Evolutionary conservation across 2,797 vertebrate species (phyloP).

Genomic region (Babyrousa celebensis): DNA sequence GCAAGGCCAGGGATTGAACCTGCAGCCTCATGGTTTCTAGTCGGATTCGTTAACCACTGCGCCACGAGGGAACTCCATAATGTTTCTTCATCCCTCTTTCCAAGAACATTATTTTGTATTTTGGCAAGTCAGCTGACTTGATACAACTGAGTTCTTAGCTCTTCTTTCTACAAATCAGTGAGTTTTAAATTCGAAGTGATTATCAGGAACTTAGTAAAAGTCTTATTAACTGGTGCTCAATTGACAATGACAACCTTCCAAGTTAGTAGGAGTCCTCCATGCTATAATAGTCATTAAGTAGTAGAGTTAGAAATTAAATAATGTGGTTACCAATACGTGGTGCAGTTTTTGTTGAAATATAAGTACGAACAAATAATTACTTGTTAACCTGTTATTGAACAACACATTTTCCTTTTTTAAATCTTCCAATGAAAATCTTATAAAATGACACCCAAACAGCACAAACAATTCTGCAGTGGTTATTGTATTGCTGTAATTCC

Average conservation of each 20-base stretch:
- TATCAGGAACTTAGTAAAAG: background rate
- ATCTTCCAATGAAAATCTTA: background rate
- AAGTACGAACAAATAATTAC: background rate
- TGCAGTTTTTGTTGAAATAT: constrained; percentile 1
- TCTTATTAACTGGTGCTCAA: background rate
- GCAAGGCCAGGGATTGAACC: too few relatives aligned
- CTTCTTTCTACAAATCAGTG: background rate
- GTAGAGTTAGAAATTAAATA: constrained; percentile 41
- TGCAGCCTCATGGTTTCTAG: too few relatives aligned
- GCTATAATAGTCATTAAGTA: background rate
- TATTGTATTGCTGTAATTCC: background rate
- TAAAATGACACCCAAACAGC: background rate
- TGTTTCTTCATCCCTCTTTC: background rate
- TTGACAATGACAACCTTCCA: background rate
- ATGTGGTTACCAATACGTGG: constrained; percentile 12
- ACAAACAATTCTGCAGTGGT: background rate
- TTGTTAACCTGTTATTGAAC: background rate
- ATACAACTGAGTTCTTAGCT: background rate
- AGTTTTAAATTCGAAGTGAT: background rate
- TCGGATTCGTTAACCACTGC: too few relatives aligned
- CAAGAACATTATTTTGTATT: background rate
- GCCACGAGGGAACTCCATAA: too few relatives aligned
- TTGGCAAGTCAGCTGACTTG: background rate
- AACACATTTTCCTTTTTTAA: background rate
- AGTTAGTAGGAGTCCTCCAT: background rate